A percentile compares a stretch with the other conserved stretches of the same genome.
These are phyloP conservation scores for Perizoma affinitatum DNA, from an alignment of 2,888 invertebrate genomes.

Conservation along the genomic window DNA sequence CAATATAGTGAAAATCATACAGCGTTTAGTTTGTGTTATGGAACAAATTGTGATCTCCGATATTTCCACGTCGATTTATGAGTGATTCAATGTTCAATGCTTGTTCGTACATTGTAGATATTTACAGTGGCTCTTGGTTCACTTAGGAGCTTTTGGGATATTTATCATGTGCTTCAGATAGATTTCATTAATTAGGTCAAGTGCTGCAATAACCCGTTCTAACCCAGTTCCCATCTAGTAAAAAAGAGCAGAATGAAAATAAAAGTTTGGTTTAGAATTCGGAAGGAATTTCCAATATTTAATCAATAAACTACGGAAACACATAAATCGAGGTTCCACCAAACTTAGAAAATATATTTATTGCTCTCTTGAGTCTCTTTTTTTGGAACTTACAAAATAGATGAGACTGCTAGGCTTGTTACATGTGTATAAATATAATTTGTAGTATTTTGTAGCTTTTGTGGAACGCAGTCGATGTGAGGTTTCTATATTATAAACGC, in stretches of 20 bases:
- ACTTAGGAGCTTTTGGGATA: no score
- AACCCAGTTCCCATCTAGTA: constrained; percentile 7
- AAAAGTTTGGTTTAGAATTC: constrained; percentile 35
- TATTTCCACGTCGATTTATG: no score
- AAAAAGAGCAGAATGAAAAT: constrained; percentile 19
- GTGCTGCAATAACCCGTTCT: constrained; percentile 9
- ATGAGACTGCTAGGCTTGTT: constrained; percentile 37
- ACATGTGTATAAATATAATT: constrained; percentile 25
- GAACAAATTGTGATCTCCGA: not conserved
- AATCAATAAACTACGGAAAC: constrained; percentile 44
- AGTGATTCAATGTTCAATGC: not conserved
- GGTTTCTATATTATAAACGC: not conserved
- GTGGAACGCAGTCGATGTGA: not conserved
- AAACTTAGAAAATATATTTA: constrained; percentile 55
- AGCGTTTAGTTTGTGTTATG: not conserved
- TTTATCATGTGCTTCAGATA: no score
- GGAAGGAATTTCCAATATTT: constrained; percentile 44
- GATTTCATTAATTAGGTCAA: no score
- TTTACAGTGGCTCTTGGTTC: no score
- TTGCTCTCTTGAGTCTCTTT: constrained; percentile 40
- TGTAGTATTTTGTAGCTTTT: not conserved
- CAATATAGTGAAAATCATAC: constrained; percentile 49
- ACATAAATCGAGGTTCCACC: constrained; percentile 47
- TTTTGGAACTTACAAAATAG: constrained; percentile 26
- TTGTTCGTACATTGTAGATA: not conserved